Evolutionary conservation across 2,113 vertebrate genomes (phyloP), one percentile per base, ranked within the genome.

Genomic region (Archilochus colubris): DNA sequence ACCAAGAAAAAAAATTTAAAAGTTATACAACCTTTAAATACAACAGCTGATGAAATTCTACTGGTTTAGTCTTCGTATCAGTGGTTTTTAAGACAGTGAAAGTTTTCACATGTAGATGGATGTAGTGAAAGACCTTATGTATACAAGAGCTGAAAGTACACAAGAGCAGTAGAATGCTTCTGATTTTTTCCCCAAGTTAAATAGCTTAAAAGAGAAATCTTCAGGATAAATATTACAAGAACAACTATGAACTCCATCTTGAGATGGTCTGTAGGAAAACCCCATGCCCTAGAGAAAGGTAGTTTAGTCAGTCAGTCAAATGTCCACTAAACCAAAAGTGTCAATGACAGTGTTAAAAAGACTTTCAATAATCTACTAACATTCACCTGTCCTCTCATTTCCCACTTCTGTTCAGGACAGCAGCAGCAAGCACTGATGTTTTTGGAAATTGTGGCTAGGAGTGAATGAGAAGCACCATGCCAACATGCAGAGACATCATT

Each of bases 401-500:
- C 33, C 18, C 18, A 61, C 33, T 82, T 73, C 55, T 83, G 25
- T 13, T 80, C 22, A 33, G 33, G 14, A 62, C 20, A n/a, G 31
- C 50, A 40, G 43, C 10, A 76, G 28, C 40, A 63, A 86, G 58
- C 16, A 28, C 16, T 43, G 43, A 10, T 33, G n/a, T 33, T 75
- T 75, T 44, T 7, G 7, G 44, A 50, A 67, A 67, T 3, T 76
- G 40, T 85, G 18, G 30, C 48, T 74, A 74, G 19, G 62, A 86
- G n/a, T 82, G 19, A 33, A n/a, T 55, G 76, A 79, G 48, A 12
- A 75, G 30, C 24, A 50, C 11, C 9, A 12, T 46, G 54, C 6
- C 21, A 48, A n/a, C 19, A 67, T 48, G 72, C 38, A 10, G 1
- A 25, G 22, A 27, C 10, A 44, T 14, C 0, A 1, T 79, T 86